phyloP scores from a whole-genome alignment of 2,113 vertebrate species.

The Sebastes fasciatus region DNA sequence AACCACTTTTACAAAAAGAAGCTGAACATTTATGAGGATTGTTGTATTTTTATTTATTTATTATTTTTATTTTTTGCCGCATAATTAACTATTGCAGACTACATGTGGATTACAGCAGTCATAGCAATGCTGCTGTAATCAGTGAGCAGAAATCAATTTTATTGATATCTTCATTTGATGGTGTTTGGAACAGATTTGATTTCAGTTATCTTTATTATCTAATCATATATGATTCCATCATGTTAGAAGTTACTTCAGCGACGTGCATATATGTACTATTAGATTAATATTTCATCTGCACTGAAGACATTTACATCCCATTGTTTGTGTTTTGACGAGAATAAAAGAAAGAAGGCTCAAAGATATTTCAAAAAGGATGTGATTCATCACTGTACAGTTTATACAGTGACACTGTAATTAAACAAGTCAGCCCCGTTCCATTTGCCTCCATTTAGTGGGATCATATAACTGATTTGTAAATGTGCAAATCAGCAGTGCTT shows the following conservation, averaged over 20 bases:
- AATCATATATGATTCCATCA: neutral
- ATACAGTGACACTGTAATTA: slow-evolving; percentile 38
- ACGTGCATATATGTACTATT: neutral
- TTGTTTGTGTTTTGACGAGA: neutral
- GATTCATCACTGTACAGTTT: neutral
- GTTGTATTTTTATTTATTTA: neutral
- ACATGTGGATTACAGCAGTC: neutral
- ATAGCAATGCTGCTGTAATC: neutral
- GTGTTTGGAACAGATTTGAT: neutral
- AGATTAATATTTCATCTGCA: neutral
- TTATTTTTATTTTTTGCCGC: neutral
- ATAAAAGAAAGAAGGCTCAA: neutral
- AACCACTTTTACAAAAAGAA: neutral
- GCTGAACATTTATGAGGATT: no score
- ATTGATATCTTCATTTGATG: neutral
- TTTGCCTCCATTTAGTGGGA: slow-evolving; percentile 34
- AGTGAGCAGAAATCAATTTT: neutral
- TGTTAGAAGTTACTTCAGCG: neutral
- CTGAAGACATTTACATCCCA: neutral
- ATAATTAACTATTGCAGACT: neutral
- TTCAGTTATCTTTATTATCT: neutral
- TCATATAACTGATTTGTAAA: slow-evolving; percentile 52
- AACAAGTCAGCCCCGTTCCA: neutral
- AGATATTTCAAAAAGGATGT: neutral
- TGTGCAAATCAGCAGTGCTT: slow-evolving; percentile 50